Evolutionary conservation across 1,140 invertebrate species (phyloP).

Genomic region (Tetramorium parvispinum): DNA sequence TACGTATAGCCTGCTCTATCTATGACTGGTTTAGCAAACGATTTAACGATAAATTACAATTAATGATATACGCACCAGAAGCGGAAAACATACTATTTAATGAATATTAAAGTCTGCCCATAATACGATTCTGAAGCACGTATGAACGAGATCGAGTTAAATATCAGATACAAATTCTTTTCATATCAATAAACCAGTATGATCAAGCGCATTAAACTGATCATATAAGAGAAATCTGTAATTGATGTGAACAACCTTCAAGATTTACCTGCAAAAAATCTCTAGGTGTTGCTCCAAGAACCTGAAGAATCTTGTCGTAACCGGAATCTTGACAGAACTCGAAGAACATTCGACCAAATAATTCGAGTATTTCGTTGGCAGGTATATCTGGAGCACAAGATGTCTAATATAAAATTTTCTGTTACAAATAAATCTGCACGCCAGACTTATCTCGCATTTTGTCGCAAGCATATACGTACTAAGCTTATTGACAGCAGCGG

Average conservation of each 20-base stretch:
- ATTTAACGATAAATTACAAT: background rate
- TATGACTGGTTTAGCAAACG: constrained; percentile 22
- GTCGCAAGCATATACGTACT: constrained; percentile 88
- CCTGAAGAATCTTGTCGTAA: constrained; percentile 96
- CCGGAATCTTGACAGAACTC: constrained; percentile 98
- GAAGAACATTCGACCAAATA: constrained; percentile 97
- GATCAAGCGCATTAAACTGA: background rate
- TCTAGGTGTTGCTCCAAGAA: constrained; percentile 95
- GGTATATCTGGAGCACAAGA: constrained; percentile 91
- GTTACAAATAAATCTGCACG: background rate
- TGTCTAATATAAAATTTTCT: constrained; percentile 7
- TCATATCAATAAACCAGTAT: background rate
- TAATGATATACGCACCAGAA: background rate
- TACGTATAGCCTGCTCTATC: background rate
- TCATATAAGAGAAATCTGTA: background rate
- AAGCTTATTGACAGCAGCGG: constrained; percentile 95
- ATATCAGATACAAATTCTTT: constrained; percentile 3
- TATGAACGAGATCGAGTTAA: constrained; percentile 1
- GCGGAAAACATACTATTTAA: background rate
- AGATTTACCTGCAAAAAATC: constrained; percentile 94
- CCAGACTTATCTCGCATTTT: background rate
- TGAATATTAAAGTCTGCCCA: background rate
- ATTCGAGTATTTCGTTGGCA: constrained; percentile 95
- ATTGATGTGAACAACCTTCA: background rate
- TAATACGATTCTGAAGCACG: constrained; percentile 17